Base-by-base conservation (phyloP, 2,113 vertebrate species). In the Strix aluco region DNA sequence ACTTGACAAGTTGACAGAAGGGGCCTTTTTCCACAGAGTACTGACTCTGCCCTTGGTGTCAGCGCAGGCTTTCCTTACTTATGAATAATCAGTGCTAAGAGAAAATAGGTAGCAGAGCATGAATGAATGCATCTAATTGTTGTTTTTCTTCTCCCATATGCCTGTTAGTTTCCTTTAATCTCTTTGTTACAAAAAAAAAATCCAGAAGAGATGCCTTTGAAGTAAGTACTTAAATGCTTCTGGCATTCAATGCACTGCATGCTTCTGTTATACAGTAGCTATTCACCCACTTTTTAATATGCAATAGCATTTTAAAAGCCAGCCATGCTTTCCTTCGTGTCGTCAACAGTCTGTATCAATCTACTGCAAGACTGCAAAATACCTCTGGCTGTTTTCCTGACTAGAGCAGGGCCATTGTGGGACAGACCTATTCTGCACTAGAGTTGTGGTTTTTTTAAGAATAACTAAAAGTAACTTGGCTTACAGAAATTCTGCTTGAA, bases 1-100 rank as follows among this genome's bases (percentile, higher is more conserved):
- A 40, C 40, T 20, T 78, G 86, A 93, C 95, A 96, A 65, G 54
- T 47, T 88, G 92, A 78, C 83, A 92, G 89, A 65, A 91, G 55
- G 55, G 12, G 9, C 52, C 26, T 88, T 90, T 96, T 61, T 86
- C 85, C 81, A 70, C 22, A 34, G 25, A 81, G 84, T 9, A 12
- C 81, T 84, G 63, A 77, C 75, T 91, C 65, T 81, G 90, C 92
- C 66, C 47, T 88, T 81, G 26, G 66, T 87, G 89, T 92, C 81
- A 88, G 25, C 20, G 34, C 13, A 36, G 70, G 12, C 74, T 86
- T 93, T 55, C 52, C 34, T 81, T 36, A 0, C 6, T 78, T 58
- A 6, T 34, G 27, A 81, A 6, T 2, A 83, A 8, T 29, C 90
- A 52, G 40, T 6, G 11, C 55, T 36, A 81, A 81, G 29, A 36